Evolutionary conservation across 2,888 invertebrate species (phyloP), one percentile per base, ranked within the genome.

Genomic region (Drosophila recens): DNA sequence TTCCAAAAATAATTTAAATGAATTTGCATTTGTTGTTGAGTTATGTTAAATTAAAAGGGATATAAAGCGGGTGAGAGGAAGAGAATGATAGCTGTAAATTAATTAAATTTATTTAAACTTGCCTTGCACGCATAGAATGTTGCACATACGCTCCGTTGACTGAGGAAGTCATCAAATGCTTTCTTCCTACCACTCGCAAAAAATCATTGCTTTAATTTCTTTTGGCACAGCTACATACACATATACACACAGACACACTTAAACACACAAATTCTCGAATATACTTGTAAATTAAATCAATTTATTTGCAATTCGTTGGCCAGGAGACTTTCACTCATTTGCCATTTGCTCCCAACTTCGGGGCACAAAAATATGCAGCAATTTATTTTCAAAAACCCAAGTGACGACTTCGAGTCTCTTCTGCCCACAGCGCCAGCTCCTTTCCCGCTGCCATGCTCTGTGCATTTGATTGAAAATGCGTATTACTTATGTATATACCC

Each of bases 271-370:
- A 78, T 78, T 75, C 75, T 58, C 68, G 46, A 66, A 79, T 72
- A 77, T 79, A 71, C 72, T 82, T 81, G 79, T 73, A 82, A 86
- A 86, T 86, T 78, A 82, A 82, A 86, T 86, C 88, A 81, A 86
- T 86, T 87, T 86, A 79, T 86, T 86, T 86, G 66, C 80, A 79
- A 86, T 85, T 82, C 73, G 67, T 80, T 68, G 70, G 77, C 52
- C 72, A 67, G 62, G 52, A 54, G 62, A 49, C 43, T 53, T 67
- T 71, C 23, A 75, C 71, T 70, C 70, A 78, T 75, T 80, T 79
- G 72, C 66, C 59, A 15, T 9, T 42, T 23, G 15, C 43, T 56
- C 17, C 6, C 30, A 42, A 61, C 40, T n/a, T 20, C 6, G 59
- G 59, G 67, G 52, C 69, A 73, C 82, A 77, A 79, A 87, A 87